Conservation (phyloP, 2,888 invertebrate genomes). For the Callinectes sapidus region DNA sequence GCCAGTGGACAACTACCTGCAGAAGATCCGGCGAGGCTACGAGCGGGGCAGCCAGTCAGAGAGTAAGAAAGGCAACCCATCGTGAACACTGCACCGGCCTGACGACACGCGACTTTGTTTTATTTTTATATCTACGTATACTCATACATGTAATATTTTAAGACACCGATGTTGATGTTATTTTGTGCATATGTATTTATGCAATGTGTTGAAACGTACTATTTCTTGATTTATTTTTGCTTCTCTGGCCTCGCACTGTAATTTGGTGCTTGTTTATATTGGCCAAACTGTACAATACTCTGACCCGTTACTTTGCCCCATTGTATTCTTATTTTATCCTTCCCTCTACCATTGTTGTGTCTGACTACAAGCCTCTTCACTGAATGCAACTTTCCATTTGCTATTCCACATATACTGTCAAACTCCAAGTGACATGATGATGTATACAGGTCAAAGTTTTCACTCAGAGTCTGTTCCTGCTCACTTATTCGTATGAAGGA, state of each 20-base stretch:
- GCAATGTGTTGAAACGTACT: neutral
- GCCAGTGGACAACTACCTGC: conserved; percentile 68
- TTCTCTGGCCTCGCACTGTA: neutral
- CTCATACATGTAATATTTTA: neutral
- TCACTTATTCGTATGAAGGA: neutral
- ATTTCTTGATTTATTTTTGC: neutral
- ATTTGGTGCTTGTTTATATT: too few species aligned
- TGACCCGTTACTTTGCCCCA: neutral
- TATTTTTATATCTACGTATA: neutral
- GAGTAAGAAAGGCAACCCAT: conserved; percentile 15
- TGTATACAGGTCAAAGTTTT: neutral
- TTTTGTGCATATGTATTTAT: neutral
- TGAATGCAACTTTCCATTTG: neutral
- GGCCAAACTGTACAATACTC: neutral
- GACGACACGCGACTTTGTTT: neutral
- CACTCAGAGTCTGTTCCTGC: neutral
- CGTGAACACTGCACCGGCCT: neutral
- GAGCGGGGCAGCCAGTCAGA: conserved; percentile 54
- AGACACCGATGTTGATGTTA: neutral
- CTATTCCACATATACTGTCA: neutral
- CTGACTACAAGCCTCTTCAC: neutral
- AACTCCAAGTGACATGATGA: neutral
- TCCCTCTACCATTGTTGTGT: neutral
- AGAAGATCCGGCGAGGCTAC: conserved; percentile 70
- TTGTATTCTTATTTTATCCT: neutral